These are phyloP conservation scores for Globodera ellingtonae DNA, from an alignment of 1,140 invertebrate species.

Conservation along the genomic window DNA sequence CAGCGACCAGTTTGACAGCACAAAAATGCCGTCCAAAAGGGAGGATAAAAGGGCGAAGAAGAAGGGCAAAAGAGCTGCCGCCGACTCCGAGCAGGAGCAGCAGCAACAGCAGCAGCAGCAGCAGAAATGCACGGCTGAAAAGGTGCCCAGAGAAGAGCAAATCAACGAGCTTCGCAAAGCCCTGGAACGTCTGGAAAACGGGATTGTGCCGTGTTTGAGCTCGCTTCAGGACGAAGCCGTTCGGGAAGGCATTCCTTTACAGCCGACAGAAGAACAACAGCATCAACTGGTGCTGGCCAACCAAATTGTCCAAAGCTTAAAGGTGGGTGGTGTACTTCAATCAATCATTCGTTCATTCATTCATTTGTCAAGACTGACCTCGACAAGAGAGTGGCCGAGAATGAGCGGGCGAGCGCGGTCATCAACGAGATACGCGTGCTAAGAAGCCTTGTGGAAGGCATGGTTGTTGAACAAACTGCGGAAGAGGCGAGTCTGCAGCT, in stretches of 20 bases:
- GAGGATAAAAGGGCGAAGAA: conserved; percentile 2
- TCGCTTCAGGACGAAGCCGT: conserved; percentile 5
- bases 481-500: conserved; percentile 5
- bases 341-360: not conserved
- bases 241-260: conserved; percentile 5
- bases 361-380: conserved; percentile 4
- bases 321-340: not conserved
- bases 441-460: not conserved
- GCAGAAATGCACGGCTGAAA: not conserved
- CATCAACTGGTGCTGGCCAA: not conserved
- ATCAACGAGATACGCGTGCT: not conserved
- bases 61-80: not conserved
- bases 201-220: not conserved
- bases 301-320: conserved; percentile 7
- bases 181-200: conserved; percentile 9
- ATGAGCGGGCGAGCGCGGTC: conserved; percentile 5
- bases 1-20: conserved; percentile 4
- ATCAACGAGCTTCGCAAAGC: conserved; percentile 8
- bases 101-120: not conserved
- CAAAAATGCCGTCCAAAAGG: conserved; percentile 3
- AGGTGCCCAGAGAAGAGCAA: conserved; percentile 9
- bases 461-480: not conserved
- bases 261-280: not conserved
- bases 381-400: conserved; percentile 12
- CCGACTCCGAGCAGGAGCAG: not conserved